Evolutionary conservation across 2,797 vertebrate genomes (phyloP), one percentile per base, ranked within the genome.

Genomic region (Premnoplex brunnescens): DNA sequence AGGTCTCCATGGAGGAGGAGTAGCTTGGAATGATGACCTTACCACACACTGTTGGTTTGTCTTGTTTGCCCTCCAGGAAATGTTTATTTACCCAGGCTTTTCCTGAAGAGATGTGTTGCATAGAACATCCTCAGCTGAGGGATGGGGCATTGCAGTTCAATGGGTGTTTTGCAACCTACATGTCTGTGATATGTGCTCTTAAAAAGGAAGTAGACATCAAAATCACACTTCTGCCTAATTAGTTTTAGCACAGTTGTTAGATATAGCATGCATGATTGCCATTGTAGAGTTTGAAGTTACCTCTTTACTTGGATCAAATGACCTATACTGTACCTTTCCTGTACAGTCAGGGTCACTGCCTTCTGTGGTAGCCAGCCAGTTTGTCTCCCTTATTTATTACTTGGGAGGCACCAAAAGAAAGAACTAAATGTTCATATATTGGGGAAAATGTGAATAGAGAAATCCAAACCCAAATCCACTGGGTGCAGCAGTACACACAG

Each of bases 11-110:
- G 3, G 27, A 37, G 49, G 9, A 54, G 14, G n/a, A 5, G 30
- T 60, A 80, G 46, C 27, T 58, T 84, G 46, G 55, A 93, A 66
- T 1, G 14, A 48, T 12, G 41, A 74, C 75, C 75, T 77, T 68
- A 68, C 78, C 56, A 60, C 89, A 68, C 28, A 28, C 22, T 21
- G 30, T 60, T 64, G 49, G 37, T 54, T 94, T 82, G 44, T 79
- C 89, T 94, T 68, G 41, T 49, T 94, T 72, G 72, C 69, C 62
- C 72, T 93, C 28, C 93, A 95, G 94, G 84, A 96, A 96, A 91
- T 41, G 56, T 80, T 92, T 95, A 85, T 95, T 96, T 96, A 93
- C 30, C 49, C 81, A 96, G 92, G 39, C 68, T 85, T 80, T 96
- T 96, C 93, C 89, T 93, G 78, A 68, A 80, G 64, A 91, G 24